These are phyloP conservation scores for Amphipyra berbera DNA, from an alignment of 2,888 invertebrate genomes.

Conservation along the genomic window DNA sequence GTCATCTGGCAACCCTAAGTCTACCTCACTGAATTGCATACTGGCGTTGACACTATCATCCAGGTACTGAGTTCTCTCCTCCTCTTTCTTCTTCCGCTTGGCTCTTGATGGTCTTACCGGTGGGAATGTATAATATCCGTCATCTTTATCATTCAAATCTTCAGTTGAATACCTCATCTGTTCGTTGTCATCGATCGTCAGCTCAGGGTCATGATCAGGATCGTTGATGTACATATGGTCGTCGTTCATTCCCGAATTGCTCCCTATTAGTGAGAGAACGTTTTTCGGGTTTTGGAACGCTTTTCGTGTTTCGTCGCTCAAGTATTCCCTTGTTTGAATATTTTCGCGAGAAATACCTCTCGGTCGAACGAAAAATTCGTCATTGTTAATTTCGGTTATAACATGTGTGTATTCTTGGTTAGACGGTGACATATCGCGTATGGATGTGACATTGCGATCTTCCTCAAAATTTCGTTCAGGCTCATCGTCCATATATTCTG, in stretches of 20 bases:
- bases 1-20: slow-evolving; percentile 85
- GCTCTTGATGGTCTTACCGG: slow-evolving; percentile 90
- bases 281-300: slow-evolving; percentile 93
- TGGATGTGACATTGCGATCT: slow-evolving; percentile 69
- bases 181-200: slow-evolving; percentile 78
- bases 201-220: slow-evolving; percentile 80
- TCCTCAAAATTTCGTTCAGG: slow-evolving; percentile 66
- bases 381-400: slow-evolving; percentile 96
- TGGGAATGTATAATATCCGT: slow-evolving; percentile 88
- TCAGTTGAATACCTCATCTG: slow-evolving; percentile 79
- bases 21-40: slow-evolving; percentile 85
- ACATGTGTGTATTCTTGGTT: slow-evolving; percentile 89
- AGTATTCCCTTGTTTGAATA: slow-evolving; percentile 94
- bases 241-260: slow-evolving; percentile 72
- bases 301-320: slow-evolving; percentile 94
- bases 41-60: slow-evolving; percentile 83
- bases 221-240: slow-evolving; percentile 80
- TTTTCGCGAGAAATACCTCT: slow-evolving; percentile 95
- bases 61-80: slow-evolving; percentile 80
- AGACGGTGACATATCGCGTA: slow-evolving; percentile 79
- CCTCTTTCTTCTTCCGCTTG: slow-evolving; percentile 86
- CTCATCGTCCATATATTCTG: slow-evolving; percentile 89
- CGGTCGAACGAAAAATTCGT: slow-evolving; percentile 96
- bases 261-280: slow-evolving; percentile 91
- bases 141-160: slow-evolving; percentile 85